Evolutionary conservation across 2,888 invertebrate genomes (phyloP).

Genomic region (Dioctria linearis): DNA sequence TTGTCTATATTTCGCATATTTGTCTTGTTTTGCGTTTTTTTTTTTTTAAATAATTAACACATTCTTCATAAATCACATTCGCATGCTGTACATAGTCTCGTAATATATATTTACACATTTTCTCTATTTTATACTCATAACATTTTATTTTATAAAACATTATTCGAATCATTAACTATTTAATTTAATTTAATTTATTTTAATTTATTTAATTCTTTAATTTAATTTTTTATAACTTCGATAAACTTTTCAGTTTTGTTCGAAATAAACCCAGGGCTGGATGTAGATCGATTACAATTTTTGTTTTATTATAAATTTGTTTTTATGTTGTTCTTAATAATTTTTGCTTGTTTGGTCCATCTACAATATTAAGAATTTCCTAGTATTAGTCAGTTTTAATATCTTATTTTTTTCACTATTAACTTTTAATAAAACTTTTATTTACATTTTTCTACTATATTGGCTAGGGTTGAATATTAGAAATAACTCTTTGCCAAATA

Average conservation of each 20-base stretch:
- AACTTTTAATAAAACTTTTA: conserved; percentile 34
- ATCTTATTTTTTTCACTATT: conserved; percentile 26
- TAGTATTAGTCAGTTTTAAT: conserved; percentile 23
- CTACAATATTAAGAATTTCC: conserved; percentile 47
- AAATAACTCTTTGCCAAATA: background rate
- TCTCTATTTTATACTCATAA: conserved; percentile 6
- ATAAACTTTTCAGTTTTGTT: conserved; percentile 18
- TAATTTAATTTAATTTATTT: conserved; percentile 13
- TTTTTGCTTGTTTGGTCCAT: conserved; percentile 48
- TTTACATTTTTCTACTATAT: conserved; percentile 33
- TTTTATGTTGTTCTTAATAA: conserved; percentile 11
- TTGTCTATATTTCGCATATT: background rate
- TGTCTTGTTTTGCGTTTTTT: no score
- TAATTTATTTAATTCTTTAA: background rate
- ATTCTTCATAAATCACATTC: conserved; percentile 22
- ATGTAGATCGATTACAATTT: conserved; percentile 25
- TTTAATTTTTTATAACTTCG: conserved; percentile 2
- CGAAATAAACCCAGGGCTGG: conserved; percentile 18
- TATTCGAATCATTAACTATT: conserved; percentile 15
- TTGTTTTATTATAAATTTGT: conserved; percentile 15
- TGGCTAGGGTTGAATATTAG: conserved; percentile 22
- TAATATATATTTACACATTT: background rate
- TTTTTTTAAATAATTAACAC: background rate
- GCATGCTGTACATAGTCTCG: conserved; percentile 29
- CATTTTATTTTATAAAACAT: conserved; percentile 34